Evolutionary conservation across 2,888 invertebrate species (phyloP), one percentile per base, ranked within the genome.

Genomic region (Scelioninae gen. 1): DNA sequence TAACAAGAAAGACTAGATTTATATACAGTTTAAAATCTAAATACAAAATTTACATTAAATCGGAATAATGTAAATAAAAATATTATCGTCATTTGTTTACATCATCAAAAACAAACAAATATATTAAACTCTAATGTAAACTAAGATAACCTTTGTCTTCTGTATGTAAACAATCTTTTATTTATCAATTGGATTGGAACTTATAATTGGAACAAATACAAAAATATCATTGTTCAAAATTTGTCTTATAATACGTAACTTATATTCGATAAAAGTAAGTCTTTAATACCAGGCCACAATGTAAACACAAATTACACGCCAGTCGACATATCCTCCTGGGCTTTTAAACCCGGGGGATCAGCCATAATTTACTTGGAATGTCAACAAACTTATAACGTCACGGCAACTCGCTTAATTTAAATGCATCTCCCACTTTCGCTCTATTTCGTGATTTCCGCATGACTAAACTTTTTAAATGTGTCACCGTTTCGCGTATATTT

Each of bases 301-400:
- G 76, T 82, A 82, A 75, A 75, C 75, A 82, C 76, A 82, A 77
- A 76, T 82, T 82, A 77, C 71, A 76, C 82, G 72, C 72, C 82
- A 76, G 82, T 77, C 66, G 71, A 72, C 82, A 77, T 82, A 82
- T 86, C 85, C 85, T 86, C 63, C 49, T 82, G 86, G 88, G 79
- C 85, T 82, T 76, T 85, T 78, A 80, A 84, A 86, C 87, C 88
- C 63, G 38, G 34, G 86, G 87, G 86, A 86, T 84, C 81, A 83
- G 86, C 85, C 88, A 89, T 90, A 89, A 90, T 89, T 90, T 88
- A 89, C 88, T 87, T 86, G 86, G 85, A 88, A 89, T 89, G 87
- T 86, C 83, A 88, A 87, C 87, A 87, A 89, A 90, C 86, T 90
- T 90, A 77, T 82, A 77, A 74, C 77, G 76, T 77, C 76, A 72